phyloP scores from a whole-genome alignment of 2,113 vertebrate genomes.

The Pleuronectes platessa region DNA sequence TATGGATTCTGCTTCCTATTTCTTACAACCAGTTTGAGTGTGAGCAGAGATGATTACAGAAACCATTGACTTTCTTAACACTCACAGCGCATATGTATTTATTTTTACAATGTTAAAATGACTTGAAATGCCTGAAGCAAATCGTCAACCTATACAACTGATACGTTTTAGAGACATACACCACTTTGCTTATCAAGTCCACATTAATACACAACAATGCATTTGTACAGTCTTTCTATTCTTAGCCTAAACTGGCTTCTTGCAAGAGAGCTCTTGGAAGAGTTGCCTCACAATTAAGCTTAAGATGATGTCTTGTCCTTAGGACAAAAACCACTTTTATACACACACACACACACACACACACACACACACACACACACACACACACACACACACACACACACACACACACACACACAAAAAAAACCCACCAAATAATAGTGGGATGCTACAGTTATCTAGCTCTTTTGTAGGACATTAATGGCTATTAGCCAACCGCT shows the following conservation, averaged over 20 bases:
- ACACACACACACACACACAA: background rate
- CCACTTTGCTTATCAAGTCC: too few species aligned
- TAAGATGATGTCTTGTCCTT: slow-evolving; percentile 2
- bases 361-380: slow-evolving; percentile 17
- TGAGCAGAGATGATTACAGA: too few species aligned
- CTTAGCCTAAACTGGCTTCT: background rate
- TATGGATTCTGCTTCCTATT: too few species aligned
- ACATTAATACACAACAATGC: background rate
- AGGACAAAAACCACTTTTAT: slow-evolving; percentile 8
- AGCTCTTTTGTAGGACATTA: slow-evolving; percentile 52
- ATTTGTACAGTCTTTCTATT: background rate
- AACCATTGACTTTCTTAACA: too few species aligned
- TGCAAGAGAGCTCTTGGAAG: too few species aligned
- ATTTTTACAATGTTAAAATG: background rate
- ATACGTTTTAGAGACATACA: background rate
- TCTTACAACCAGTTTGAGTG: too few species aligned
- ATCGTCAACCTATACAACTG: background rate
- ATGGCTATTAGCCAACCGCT: slow-evolving; percentile 66
- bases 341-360: slow-evolving; percentile 19
- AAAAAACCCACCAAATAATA: slow-evolving; percentile 12
- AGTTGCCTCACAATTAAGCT: background rate
- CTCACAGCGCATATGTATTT: too few species aligned
- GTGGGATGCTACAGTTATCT: slow-evolving; percentile 31
- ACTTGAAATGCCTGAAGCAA: background rate
- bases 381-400: slow-evolving; percentile 19